Percentiles rank a stretch among this genome's conserved stretches.
Conservation (phyloP, 2,797 vertebrate genomes). For the Pseudochirops corinnae region DNA sequence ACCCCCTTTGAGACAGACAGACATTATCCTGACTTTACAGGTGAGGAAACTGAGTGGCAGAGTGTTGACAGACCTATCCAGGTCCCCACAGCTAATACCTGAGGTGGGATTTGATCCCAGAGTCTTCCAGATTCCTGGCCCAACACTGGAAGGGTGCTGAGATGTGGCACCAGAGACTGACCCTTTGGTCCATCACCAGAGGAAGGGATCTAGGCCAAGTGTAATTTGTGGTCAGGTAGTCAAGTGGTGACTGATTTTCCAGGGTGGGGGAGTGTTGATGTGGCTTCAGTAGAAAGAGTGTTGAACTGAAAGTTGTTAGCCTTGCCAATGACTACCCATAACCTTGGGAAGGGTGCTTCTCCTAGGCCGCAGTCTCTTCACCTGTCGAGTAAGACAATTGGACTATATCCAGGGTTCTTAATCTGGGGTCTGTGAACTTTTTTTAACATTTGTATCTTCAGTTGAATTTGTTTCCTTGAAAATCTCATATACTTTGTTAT, state of each 20-base stretch:
- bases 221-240: neutral
- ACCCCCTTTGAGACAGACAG: no score
- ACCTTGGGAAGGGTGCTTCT: neutral
- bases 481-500: neutral
- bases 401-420: neutral
- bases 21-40: no score
- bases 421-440: neutral
- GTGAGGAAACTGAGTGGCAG: no score
- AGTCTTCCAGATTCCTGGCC: neutral
- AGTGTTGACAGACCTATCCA: no score
- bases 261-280: neutral
- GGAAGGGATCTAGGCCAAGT: neutral
- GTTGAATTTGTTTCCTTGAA: neutral
- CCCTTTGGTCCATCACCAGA: neutral
- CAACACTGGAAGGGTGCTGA: neutral
- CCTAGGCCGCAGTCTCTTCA: neutral
- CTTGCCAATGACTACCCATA: neutral
- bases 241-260: neutral
- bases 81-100: no score
- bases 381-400: neutral
- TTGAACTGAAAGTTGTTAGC: neutral
- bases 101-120: no score
- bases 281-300: neutral
- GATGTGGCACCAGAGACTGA: no score
- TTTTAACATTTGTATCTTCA: neutral